Conservation (phyloP, 2,113 vertebrate genomes). For the Hoplias malabaricus region DNA sequence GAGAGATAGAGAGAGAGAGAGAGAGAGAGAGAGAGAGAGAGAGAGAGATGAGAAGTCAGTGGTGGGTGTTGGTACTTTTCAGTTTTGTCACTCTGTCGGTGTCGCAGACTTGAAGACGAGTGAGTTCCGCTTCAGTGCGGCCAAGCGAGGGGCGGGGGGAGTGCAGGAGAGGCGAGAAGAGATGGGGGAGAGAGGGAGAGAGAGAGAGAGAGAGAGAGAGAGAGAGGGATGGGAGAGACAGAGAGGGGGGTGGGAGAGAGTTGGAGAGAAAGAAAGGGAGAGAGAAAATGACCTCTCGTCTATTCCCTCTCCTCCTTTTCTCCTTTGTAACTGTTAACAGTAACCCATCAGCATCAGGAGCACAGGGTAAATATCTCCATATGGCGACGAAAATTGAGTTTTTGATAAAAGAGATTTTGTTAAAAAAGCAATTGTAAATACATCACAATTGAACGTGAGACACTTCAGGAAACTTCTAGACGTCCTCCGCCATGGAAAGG, state of each 20-base stretch:
- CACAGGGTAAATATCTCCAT: neutral
- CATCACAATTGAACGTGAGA: no score
- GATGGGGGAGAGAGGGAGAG: conserved; percentile 11
- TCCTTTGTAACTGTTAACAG: neutral
- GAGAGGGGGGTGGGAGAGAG: neutral
- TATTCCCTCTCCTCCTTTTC: conserved; percentile 53
- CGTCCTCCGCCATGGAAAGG: no score
- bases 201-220: conserved; percentile 46
- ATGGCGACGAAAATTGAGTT: neutral
- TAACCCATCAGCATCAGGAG: neutral
- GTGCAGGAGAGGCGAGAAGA: neutral
- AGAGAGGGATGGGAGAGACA: no score
- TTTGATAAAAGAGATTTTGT: no score
- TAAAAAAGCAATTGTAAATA: no score
- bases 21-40: neutral
- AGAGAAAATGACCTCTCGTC: no score
- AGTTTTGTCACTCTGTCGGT: conserved; percentile 62
- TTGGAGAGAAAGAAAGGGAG: neutral
- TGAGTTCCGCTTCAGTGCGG: conserved; percentile 40
- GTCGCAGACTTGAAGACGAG: conserved; percentile 62
- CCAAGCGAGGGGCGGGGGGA: conserved; percentile 40
- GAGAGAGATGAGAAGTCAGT: conserved; percentile 34
- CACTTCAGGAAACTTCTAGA: no score
- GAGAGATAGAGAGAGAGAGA: conserved; percentile 43
- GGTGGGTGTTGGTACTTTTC: conserved; percentile 60